Evolutionary conservation across 2,888 invertebrate species (phyloP).

Genomic region (Lasioglossum pauxillum): DNA sequence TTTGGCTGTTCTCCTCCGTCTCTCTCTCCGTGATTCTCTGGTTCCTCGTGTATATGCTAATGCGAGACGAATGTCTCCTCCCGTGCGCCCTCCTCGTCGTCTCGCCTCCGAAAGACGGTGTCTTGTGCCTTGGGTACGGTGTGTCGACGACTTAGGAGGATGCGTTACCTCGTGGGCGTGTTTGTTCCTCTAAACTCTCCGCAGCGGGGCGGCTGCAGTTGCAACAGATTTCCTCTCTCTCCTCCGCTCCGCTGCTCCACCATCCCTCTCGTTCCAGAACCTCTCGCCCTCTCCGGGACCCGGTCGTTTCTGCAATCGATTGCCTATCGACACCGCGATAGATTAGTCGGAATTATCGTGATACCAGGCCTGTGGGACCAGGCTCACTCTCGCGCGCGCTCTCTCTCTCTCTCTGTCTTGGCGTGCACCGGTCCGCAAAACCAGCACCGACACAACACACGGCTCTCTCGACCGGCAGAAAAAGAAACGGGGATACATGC

Average conservation of each 20-base stretch:
- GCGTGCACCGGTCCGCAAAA: not conserved
- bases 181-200: constrained; percentile 81
- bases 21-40: constrained; percentile 48
- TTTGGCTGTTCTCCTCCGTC: not conserved
- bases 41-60: constrained; percentile 83
- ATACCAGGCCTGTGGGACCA: constrained; percentile 35
- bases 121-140: constrained; percentile 71
- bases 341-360: constrained; percentile 78
- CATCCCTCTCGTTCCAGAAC: not conserved
- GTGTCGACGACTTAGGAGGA: constrained; percentile 75
- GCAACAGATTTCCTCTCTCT: constrained; percentile 52
- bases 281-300: not conserved
- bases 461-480: constrained; percentile 20
- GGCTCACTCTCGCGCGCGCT: not conserved
- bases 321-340: constrained; percentile 79
- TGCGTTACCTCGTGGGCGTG: constrained; percentile 73
- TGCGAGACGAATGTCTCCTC: constrained; percentile 84
- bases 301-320: constrained; percentile 71
- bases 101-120: constrained; percentile 69
- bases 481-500: constrained; percentile 40
- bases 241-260: constrained; percentile 4
- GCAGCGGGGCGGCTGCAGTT: constrained; percentile 77
- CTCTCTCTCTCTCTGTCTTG: not conserved
- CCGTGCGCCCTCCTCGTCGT: constrained; percentile 70
- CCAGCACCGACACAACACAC: constrained; percentile 1